Evolutionary conservation across 1,140 invertebrate species (phyloP), one percentile per base, ranked within the genome.

Genomic region (Scaptomyza hsui): DNA sequence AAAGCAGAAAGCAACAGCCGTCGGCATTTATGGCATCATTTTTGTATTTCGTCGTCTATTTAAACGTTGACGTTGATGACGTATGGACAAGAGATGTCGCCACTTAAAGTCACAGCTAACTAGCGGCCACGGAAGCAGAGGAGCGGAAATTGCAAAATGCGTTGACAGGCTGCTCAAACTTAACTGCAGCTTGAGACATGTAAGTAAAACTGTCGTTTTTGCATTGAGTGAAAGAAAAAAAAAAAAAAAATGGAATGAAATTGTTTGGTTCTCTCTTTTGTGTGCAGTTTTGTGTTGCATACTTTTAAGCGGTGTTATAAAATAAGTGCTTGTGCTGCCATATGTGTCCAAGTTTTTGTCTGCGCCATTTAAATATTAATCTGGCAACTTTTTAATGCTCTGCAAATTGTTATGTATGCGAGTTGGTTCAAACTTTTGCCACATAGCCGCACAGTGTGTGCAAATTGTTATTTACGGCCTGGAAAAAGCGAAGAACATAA

Each of bases 101-200:
- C 39, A 59, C 79, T 82, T 82, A 72, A 78, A 78, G 64, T 41
- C 62, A 29, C 1, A 29, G 48, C 44, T 63, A 62, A 55, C 48
- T 61, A 59, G 19, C 61, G 68, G 52, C 49, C 37, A 68, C 82
- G 60, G 71, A 77, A 82, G 61, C 61, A 51, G 56, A 41, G 57
- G 61, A 68, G 64, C 82, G 82, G 83, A 88, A 88, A 88, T 88
- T 78, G 75, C 75, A 88, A 71, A 71, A 56, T 48, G 42, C 44
- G 42, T 42, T 37, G 55, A 57, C 48, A 59, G 21, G 5, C 42
- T 9, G 24, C 10, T 19, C n/a, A 21, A 3, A 16, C 13, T 21
- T n/a, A 19, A 41, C 19, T 42, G 24, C 67, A 42, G 37, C 68
- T 37, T 29, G 26, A 67, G 55, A 59, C 64, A 72, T 26, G 70